Base-by-base conservation (phyloP, 2,113 vertebrate genomes). In the Henicopernis longicauda region DNA sequence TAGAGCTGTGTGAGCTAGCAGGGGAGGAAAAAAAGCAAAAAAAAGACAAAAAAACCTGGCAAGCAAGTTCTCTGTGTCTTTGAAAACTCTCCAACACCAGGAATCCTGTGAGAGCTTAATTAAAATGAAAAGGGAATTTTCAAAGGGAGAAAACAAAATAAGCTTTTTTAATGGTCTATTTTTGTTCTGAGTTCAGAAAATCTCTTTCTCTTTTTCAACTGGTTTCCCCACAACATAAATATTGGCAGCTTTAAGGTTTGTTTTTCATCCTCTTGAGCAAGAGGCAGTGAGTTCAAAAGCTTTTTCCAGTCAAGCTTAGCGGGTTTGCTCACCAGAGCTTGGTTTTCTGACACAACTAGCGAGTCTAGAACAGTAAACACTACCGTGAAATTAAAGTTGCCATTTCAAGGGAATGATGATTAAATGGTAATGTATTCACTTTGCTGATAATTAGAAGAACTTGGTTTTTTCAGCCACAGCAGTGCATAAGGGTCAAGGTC, bases 11-110 rank as follows among this genome's bases (percentile, higher is more conserved):
- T 93, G 87, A 94, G 52, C 34, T 91, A 73, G 54, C 12, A 2
- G n/a, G 84, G 38, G n/a, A n/a, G n/a, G n/a, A n/a, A n/a, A n/a
- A n/a, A n/a, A n/a, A n/a, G n/a, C n/a, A n/a, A 27, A 83, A 31
- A 59, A 44, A 63, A 55, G 11, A 57, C 21, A 82, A 91, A 93
- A 91, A 93, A 93, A 52, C 3, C 61, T 40, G 93, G 95, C 95
- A 95, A 93, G 82, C 42, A 94, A 92, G 73, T 84, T 90, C 40
- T 79, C 55, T 67, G 36, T 88, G 95, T 94, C 96, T 98, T 95
- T 97, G 86, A 95, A 95, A 96, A 94, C 31, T 80, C 74, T 95
- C 97, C 97, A 97, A 89, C 34, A 65, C n/a, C 92, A 93, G 58
- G 89, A 86, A 95, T 93, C 89, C 79, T 86, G 73, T 81, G 77